Base-by-base conservation (phyloP, 2,113 vertebrate genomes). In the Quiscalus mexicanus region DNA sequence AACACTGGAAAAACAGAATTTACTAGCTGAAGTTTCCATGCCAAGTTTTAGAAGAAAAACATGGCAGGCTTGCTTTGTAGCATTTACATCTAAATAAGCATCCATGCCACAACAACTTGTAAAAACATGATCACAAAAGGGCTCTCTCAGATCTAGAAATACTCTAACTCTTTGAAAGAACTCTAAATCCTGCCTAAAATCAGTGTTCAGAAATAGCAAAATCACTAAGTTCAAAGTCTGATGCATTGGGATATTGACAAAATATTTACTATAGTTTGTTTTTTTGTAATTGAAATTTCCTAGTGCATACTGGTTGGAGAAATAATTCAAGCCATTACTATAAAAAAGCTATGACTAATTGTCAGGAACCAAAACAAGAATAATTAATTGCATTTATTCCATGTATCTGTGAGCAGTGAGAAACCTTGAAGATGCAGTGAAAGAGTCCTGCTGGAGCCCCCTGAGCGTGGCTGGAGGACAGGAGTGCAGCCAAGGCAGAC, bases 81-180 rank as follows among this genome's bases (percentile, higher is more conserved):
- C 65, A 79, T 93, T 95, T 94, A 73, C 71, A 94, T 93, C 75
- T 95, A 95, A 97, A 71, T 69, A 93, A 89, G 39, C 75, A 87
- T 47, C 76, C 56, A 63, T 47, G 41, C 69, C 82, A 86, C 84
- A 87, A 50, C 30, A 85, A 59, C 88, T 81, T 94, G 95, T 87
- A 87, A 95, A 96, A 95, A 92, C 80, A 94, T 33, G 65, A 94
- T 75, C 63, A 94, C 73, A 90, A 83, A 94, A 94, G 87, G 19
- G 42, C 18, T 75, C 94, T 95, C 91, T 95, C 78, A 84, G 71
- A 81, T 71, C 41, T 79, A 96, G 81, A 94, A 94, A 89, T 70
- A 77, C 64, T 71, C 73, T 47, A 79, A 78, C 37, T 87, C 53
- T 74, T 82, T 92, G 55, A 87, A 94, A 89, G 65, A 79, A 56